Evolutionary conservation across 1,140 invertebrate genomes (phyloP), one percentile per base, ranked within the genome.

Genomic region (Heliconius congener): DNA sequence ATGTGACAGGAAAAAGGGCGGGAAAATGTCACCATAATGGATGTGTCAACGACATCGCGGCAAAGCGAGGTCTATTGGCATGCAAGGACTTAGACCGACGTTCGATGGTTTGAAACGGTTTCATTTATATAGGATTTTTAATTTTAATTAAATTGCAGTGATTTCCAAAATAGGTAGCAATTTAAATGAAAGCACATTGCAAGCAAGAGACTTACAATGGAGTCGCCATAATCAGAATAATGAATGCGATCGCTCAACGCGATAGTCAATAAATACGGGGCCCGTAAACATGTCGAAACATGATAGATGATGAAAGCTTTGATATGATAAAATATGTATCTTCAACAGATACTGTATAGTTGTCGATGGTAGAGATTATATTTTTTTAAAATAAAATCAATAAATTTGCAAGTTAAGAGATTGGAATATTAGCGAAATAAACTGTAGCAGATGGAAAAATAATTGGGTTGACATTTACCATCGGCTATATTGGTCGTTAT

Each of bases 1-100:
- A 93, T 84, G 88, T 93, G 91, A 93, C 92, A 91, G 90, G 85
- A 88, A 93, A 94, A 94, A 93, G 90, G 91, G 90, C 90, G 91
- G 91, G 83, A 92, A 91, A 91, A 91, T 89, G 90, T 92, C 91
- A 89, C 85, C 88, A 91, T 93, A 94, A 93, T 94, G 91, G 91
- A 93, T 92, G 90, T 93, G 91, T 94, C 91, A 94, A 83, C 86
- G 86, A 82, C 90, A 92, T 86, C 85, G 85, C 88, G 86, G 85
- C 85, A 87, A 85, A 90, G 88, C 83, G 87, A 86, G 90, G 84
- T 88, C 89, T 87, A 87, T 86, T 86, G 86, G 86, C 88, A 86
- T 90, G 87, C 85, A 87, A 85, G 86, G 83, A 80, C 85, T 86
- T 83, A 84, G 81, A 83, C 86, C 83, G 83, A 86, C 85, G 91